Percentiles rank a stretch among this genome's conserved stretches.
These are phyloP conservation scores for Hemiscyllium ocellatum DNA, from an alignment of 2,113 vertebrate species.

Conservation along the genomic window DNA sequence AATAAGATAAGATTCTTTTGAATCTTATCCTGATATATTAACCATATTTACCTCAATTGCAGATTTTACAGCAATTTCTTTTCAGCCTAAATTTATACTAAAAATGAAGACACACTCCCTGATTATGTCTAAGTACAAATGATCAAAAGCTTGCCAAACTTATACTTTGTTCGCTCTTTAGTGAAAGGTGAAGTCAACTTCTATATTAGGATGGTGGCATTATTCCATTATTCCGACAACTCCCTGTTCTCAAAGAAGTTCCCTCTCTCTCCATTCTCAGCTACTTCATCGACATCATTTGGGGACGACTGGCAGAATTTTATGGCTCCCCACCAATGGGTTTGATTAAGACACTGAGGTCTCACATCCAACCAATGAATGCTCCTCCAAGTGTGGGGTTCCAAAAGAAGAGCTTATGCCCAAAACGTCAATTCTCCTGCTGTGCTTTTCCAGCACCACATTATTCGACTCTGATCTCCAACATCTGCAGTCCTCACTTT, in stretches of 20 bases:
- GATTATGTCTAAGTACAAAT: not conserved
- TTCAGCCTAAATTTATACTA: not conserved
- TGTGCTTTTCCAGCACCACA: no score
- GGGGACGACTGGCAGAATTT: no score
- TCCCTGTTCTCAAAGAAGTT: not conserved
- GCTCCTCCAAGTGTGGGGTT: no score
- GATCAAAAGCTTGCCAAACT: not conserved
- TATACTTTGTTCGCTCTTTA: not conserved
- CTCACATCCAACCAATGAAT: no score
- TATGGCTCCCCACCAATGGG: no score
- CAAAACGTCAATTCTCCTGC: no score
- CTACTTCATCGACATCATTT: not conserved
- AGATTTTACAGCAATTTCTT: not conserved
- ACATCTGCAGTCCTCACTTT: no score
- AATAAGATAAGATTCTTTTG: not conserved
- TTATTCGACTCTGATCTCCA: no score
- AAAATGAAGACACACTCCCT: not conserved
- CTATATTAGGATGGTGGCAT: not conserved
- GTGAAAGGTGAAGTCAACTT: not conserved
- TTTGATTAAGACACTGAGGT: no score
- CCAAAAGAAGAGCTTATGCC: no score
- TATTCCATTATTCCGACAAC: not conserved
- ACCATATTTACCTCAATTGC: not conserved
- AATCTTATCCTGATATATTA: not conserved
- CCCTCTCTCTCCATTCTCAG: not conserved